These are phyloP conservation scores for Anoplophora glabripennis DNA, from an alignment of 1,140 invertebrate species.

Conservation along the genomic window DNA sequence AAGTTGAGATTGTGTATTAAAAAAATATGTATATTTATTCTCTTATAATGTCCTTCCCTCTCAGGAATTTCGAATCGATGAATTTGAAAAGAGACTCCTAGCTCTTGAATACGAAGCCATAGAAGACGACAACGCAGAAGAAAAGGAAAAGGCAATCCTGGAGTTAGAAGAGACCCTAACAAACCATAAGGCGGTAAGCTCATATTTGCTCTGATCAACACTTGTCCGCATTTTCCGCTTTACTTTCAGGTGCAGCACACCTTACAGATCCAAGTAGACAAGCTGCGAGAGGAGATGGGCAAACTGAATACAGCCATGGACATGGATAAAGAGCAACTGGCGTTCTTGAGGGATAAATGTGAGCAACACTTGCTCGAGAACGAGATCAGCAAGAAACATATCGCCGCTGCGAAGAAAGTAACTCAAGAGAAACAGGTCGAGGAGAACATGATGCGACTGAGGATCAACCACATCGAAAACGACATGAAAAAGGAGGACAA, in stretches of 20 bases:
- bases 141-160: slow-evolving; percentile 48
- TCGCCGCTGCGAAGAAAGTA: slow-evolving; percentile 47
- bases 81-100: slow-evolving; percentile 33
- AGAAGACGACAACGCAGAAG: slow-evolving; percentile 43
- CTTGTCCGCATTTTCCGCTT: not conserved
- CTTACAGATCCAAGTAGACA: slow-evolving; percentile 53
- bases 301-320: slow-evolving; percentile 47
- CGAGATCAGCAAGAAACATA: slow-evolving; percentile 58
- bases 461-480: slow-evolving; percentile 56
- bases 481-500: slow-evolving; percentile 56
- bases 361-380: slow-evolving; percentile 47
- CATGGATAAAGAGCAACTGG: slow-evolving; percentile 46
- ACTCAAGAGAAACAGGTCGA: slow-evolving; percentile 59
- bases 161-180: slow-evolving; percentile 49
- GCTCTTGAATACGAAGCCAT: slow-evolving; percentile 29
- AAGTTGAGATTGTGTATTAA: no score
- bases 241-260: slow-evolving; percentile 29
- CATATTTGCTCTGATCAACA: not conserved
- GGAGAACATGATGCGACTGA: slow-evolving; percentile 60
- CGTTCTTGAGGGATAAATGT: slow-evolving; percentile 38
- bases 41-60: no score
- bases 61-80: slow-evolving; percentile 40
- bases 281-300: slow-evolving; percentile 56
- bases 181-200: slow-evolving; percentile 45
- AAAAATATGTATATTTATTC: no score